phyloP scores from a whole-genome alignment of 1,140 invertebrate species.

The Lordiphosa mommai region DNA sequence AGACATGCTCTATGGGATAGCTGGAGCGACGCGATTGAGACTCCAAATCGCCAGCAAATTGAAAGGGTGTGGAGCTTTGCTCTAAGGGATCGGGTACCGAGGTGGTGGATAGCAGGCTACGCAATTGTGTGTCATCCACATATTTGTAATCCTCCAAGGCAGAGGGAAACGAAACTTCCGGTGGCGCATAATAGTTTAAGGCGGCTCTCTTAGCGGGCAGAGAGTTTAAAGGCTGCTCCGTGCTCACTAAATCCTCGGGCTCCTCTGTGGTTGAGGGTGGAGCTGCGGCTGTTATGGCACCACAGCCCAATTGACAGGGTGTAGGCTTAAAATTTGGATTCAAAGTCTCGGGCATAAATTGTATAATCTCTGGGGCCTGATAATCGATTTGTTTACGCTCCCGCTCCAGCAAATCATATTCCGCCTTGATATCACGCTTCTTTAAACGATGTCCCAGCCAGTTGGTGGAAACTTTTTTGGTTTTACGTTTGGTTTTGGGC shows the following conservation, averaged over 20 bases:
- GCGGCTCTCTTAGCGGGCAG: constrained; percentile 47
- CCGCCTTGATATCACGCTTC: constrained; percentile 74
- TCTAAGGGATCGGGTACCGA: constrained; percentile 62
- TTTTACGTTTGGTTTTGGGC: constrained; percentile 48
- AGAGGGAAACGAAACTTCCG: too few species aligned
- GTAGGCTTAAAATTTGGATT: constrained; percentile 59
- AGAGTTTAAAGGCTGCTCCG: constrained; percentile 22
- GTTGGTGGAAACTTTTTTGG: constrained; percentile 38
- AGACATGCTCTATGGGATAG: constrained; percentile 58
- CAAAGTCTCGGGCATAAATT: constrained; percentile 72
- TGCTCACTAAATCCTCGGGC: neutral
- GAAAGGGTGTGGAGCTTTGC: constrained; percentile 46
- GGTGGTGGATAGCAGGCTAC: constrained; percentile 48
- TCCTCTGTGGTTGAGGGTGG: constrained; percentile 7
- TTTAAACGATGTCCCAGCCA: constrained; percentile 32
- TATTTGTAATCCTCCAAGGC: constrained; percentile 46
- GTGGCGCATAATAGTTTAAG: constrained; percentile 30
- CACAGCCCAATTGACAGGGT: constrained; percentile 60
- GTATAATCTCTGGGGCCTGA: constrained; percentile 70
- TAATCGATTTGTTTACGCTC: constrained; percentile 59
- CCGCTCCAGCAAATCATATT: constrained; percentile 65
- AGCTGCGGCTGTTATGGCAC: constrained; percentile 22
- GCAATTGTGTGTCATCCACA: constrained; percentile 50
- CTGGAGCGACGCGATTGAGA: constrained; percentile 3
- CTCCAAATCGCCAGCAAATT: constrained; percentile 59